Conservation (phyloP, 35 echinoderm and acorn worm genomes). For the Strongylocentrotus purpuratus region DNA sequence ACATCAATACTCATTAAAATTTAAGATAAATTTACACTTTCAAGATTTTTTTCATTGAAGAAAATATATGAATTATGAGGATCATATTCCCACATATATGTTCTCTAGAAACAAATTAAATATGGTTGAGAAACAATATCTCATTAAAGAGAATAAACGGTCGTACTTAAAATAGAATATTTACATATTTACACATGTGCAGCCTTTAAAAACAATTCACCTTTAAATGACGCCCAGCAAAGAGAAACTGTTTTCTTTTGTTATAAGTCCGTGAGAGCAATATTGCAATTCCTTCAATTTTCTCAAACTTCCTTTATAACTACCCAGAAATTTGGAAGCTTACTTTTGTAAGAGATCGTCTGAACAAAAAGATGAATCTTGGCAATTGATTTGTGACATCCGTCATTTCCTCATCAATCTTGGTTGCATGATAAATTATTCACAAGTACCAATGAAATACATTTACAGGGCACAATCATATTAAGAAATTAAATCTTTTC, state of each 20-base stretch:
- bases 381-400: background rate
- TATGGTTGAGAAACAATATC: background rate
- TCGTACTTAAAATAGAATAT: background rate
- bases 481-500: background rate
- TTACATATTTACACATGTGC: background rate
- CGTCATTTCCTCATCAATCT: background rate
- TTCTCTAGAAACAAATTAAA: background rate
- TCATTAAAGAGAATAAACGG: background rate
- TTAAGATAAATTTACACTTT: too few species aligned
- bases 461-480: background rate
- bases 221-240: background rate
- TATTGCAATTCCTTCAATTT: background rate
- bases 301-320: background rate
- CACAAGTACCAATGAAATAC: background rate
- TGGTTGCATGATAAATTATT: constrained; percentile 1
- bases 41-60: too few species aligned
- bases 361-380: background rate
- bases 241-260: background rate
- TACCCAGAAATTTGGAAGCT: background rate
- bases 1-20: too few species aligned
- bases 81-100: background rate
- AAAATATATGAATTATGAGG: too few species aligned
- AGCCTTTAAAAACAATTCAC: background rate
- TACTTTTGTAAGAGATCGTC: too few species aligned
- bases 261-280: background rate